A percentile compares a stretch with the other conserved stretches of the same genome.
phyloP scores from a whole-genome alignment of 2,797 vertebrate species.

The Xenentodon cancila region DNA sequence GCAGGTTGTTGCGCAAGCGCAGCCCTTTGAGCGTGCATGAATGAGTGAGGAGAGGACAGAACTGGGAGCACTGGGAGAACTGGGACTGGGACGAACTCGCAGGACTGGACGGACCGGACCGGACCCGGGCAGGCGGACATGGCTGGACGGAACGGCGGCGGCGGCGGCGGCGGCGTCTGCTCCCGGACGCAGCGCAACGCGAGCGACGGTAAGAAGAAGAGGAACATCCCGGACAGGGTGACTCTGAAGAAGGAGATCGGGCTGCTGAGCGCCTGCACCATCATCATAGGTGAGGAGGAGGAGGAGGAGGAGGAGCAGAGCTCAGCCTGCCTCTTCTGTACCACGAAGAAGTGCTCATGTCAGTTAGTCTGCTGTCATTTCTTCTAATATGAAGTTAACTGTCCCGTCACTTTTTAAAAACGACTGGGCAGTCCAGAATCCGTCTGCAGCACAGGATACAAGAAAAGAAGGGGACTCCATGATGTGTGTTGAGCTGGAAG shows the following conservation, averaged over 20 bases:
- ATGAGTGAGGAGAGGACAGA: slow-evolving; percentile 67
- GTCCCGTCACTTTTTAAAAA: no score
- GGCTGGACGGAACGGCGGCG: slow-evolving; percentile 82
- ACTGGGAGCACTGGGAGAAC: slow-evolving; percentile 35
- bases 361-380: no score
- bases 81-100: slow-evolving; percentile 45
- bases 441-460: no score
- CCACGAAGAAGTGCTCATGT: no score
- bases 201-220: slow-evolving; percentile 39
- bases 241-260: slow-evolving; percentile 96
- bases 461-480: no score
- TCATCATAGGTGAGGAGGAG: slow-evolving; percentile 91
- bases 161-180: slow-evolving; percentile 54
- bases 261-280: slow-evolving; percentile 93
- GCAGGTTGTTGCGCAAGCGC: slow-evolving; percentile 83
- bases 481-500: no score
- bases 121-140: slow-evolving; percentile 79
- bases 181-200: slow-evolving; percentile 36
- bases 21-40: slow-evolving; percentile 76
- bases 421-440: no score
- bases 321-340: no score
- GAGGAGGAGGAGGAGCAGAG: background rate
- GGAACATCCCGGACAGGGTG: slow-evolving; percentile 82
- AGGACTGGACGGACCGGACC: slow-evolving; percentile 56
- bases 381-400: no score